A percentile compares a stretch with the other conserved stretches of the same genome.
Evolutionary conservation across 1,140 invertebrate genomes (phyloP).

Genomic region (Apolygus lucorum): DNA sequence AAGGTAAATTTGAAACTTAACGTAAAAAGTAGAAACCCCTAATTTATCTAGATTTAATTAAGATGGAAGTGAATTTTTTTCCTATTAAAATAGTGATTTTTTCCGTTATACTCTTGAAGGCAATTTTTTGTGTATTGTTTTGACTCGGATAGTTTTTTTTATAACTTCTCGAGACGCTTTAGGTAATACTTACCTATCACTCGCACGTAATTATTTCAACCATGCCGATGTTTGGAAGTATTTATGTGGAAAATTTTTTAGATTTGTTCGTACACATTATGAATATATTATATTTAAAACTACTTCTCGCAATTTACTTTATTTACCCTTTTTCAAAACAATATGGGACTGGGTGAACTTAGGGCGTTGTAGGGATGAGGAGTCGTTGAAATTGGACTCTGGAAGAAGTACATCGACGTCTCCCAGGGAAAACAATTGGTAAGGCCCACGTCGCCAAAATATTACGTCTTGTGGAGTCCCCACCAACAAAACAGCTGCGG

Average conservation of each 20-base stretch:
- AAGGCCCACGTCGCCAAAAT: too few species aligned
- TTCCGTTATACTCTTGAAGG: background rate
- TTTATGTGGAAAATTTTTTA: constrained; percentile 1
- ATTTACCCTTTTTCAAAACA: too few species aligned
- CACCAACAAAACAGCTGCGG: too few species aligned
- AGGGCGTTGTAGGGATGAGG: too few species aligned
- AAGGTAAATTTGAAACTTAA: background rate
- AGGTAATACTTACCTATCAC: background rate
- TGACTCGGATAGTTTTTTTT: background rate
- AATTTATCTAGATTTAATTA: background rate
- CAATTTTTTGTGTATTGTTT: background rate
- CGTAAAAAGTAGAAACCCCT: background rate
- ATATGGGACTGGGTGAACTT: too few species aligned
- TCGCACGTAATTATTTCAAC: constrained; percentile 1
- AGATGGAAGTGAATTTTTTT: too few species aligned
- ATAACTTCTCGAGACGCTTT: background rate
- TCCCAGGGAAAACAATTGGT: too few species aligned
- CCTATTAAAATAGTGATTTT: background rate
- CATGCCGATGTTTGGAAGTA: background rate
- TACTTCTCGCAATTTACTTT: too few species aligned
- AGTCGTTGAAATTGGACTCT: too few species aligned
- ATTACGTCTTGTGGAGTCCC: too few species aligned
- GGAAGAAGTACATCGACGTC: too few species aligned
- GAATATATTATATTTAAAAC: constrained; percentile 8
- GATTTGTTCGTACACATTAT: constrained; percentile 14